Percentiles rank a stretch among this genome's conserved stretches.
These are phyloP conservation scores for Portevinia maculata DNA, from an alignment of 2,888 invertebrate genomes.

Conservation along the genomic window DNA sequence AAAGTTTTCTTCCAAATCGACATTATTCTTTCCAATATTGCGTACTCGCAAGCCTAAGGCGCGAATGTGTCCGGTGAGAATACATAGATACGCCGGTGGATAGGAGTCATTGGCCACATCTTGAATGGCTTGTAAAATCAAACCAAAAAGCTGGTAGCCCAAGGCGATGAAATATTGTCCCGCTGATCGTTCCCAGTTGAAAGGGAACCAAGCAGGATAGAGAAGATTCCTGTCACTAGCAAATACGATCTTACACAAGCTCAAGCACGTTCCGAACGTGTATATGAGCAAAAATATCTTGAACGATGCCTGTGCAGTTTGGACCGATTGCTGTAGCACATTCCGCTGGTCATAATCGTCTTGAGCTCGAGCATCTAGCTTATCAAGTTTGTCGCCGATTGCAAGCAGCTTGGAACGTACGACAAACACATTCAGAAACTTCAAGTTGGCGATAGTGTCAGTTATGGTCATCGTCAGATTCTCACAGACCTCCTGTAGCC, in stretches of 20 bases:
- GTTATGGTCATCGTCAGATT: conserved; percentile 80
- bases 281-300: conserved; percentile 77
- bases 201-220: conserved; percentile 80
- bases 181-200: conserved; percentile 77
- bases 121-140: conserved; percentile 79
- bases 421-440: conserved; percentile 79
- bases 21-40: conserved; percentile 75
- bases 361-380: conserved; percentile 73
- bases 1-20: conserved; percentile 65
- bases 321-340: conserved; percentile 75
- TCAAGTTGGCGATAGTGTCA: conserved; percentile 79
- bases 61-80: conserved; percentile 79
- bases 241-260: conserved; percentile 76
- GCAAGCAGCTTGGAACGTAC: conserved; percentile 76
- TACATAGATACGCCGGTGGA: conserved; percentile 79
- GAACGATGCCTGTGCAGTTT: conserved; percentile 75
- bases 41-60: conserved; percentile 78
- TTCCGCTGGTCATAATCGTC: conserved; percentile 71
- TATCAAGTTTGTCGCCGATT: conserved; percentile 74
- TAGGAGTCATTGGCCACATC: conserved; percentile 80
- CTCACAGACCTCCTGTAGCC: conserved; percentile 78
- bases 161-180: conserved; percentile 74
- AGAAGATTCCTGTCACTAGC: conserved; percentile 75
- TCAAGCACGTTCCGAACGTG: conserved; percentile 76
- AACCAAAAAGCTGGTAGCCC: conserved; percentile 78